Evolutionary conservation across 2,113 vertebrate species (phyloP), one percentile per base, ranked within the genome.

Genomic region (Athene noctua): DNA sequence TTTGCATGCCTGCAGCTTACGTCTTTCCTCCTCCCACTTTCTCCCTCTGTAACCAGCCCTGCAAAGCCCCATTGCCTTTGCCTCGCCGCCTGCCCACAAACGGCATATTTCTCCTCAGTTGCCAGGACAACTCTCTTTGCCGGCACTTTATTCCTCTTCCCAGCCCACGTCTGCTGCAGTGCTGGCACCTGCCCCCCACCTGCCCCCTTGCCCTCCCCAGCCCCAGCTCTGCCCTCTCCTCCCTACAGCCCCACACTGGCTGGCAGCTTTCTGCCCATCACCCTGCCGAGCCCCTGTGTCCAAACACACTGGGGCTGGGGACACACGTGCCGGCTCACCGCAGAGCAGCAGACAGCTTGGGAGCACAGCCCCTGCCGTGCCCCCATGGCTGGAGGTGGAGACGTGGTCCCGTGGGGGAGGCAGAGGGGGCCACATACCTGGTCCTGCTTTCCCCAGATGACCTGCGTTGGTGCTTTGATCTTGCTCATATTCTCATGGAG

Each of bases 361-460:
- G 46, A 57, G 67, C 66, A 65, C 26, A 61, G 42, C 34, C 55
- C 8, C 9, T 2, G 2, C 30, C 0, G 0, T 59, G 29, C 13
- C 19, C 40, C 29, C 0, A 0, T 1, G 11, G 46, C 29, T 52
- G 75, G 81, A 66, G 90, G 36, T 36, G 65, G 58, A 80, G 49
- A 58, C 17, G 13, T 0, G 6, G 46, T 62, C 23, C 66, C 5
- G 10, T 3, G 26, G 22, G 13, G 19, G 32, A 40, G n/a, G 25
- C 1, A 3, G 54, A 63, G 23, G 22, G 5, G 4, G 7, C 54
- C 14, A 30, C 80, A 2, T 98, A 99, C 99, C 99, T 99, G 98
- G 96, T 99, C 99, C 70, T 99, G 98, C 62, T 98, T 99, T 36
- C 99, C 99, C 99, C 99, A 99, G 96, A 99, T 98, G 93, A 99